Percentiles rank a stretch among this genome's conserved stretches.
These are phyloP conservation scores for Xylocopa sonorina DNA, from an alignment of 1,140 invertebrate species.

Conservation along the genomic window DNA sequence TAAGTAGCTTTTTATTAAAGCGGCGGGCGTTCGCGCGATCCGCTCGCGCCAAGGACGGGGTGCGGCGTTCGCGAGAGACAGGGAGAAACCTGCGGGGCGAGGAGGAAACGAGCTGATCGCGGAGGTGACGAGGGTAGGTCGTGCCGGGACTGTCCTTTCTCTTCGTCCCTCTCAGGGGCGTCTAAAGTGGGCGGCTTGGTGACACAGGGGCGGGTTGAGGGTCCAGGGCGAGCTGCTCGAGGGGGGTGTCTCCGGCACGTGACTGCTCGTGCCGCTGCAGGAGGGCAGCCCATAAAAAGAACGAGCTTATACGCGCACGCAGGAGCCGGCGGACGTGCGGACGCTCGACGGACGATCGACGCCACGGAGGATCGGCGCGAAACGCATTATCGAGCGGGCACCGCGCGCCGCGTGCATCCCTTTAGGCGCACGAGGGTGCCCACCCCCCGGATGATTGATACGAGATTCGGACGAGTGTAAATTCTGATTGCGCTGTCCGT, in stretches of 20 bases:
- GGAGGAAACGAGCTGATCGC: slow-evolving; percentile 50
- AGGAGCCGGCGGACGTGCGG: slow-evolving; percentile 45
- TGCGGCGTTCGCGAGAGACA: slow-evolving; percentile 9
- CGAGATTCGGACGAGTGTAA: slow-evolving; percentile 48
- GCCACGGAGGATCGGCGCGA: slow-evolving; percentile 47
- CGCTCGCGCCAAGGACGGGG: slow-evolving; percentile 19
- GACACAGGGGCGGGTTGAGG: slow-evolving; percentile 64
- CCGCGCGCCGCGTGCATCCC: slow-evolving; percentile 41
- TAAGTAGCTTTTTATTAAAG: slow-evolving; percentile 75
- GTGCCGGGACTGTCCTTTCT: slow-evolving; percentile 10
- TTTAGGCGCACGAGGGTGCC: slow-evolving; percentile 20
- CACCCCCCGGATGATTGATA: slow-evolving; percentile 39
- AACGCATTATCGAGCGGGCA: slow-evolving; percentile 65
- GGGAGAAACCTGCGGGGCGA: not conserved
- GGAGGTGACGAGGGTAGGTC: slow-evolving; percentile 63
- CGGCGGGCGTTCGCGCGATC: slow-evolving; percentile 18
- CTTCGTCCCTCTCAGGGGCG: slow-evolving; percentile 47
- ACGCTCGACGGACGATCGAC: slow-evolving; percentile 57
- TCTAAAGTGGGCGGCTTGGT: slow-evolving; percentile 76
- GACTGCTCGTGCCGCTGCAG: slow-evolving; percentile 72
- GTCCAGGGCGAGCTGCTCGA: slow-evolving; percentile 59
- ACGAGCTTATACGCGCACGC: slow-evolving; percentile 53
- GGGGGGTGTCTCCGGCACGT: slow-evolving; percentile 69
- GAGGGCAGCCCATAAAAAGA: slow-evolving; percentile 68
- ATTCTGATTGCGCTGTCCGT: slow-evolving; percentile 44